Evolutionary conservation across 2,797 vertebrate species (phyloP).

Genomic region (Silurus aristotelis): DNA sequence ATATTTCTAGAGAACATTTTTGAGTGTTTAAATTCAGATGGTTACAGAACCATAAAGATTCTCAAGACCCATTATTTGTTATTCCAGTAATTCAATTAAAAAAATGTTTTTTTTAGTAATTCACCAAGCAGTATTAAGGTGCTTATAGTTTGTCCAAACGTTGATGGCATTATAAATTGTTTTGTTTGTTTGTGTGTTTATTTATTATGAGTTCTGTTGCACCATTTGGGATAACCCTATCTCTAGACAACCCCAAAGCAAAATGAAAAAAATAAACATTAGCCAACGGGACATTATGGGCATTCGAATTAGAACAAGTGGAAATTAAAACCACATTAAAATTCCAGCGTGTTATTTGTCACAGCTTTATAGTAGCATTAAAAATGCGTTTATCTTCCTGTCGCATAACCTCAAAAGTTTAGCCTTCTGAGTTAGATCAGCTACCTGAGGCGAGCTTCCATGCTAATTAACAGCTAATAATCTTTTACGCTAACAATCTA

Average conservation of each 20-base stretch:
- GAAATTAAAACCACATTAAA: not conserved
- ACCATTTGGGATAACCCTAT: not conserved
- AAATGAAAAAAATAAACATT: not conserved
- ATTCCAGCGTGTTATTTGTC: not conserved
- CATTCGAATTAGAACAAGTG: not conserved
- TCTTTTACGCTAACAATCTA: not conserved
- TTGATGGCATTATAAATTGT: not conserved
- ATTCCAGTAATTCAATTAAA: too few relatives aligned
- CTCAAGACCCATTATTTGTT: not conserved
- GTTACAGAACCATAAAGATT: not conserved
- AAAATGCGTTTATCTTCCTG: not conserved
- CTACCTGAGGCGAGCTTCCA: not conserved
- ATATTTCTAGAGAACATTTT: not conserved
- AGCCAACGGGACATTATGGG: not conserved
- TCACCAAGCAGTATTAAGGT: not conserved
- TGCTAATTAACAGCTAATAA: not conserved
- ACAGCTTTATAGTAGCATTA: not conserved
- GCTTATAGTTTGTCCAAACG: slow-evolving; percentile 13
- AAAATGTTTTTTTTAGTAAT: not conserved
- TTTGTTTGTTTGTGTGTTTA: not conserved
- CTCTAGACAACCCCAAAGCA: not conserved
- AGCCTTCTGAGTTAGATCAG: not conserved
- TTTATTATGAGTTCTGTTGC: not conserved
- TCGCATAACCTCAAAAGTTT: not conserved
- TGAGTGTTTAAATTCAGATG: not conserved